phyloP scores from a whole-genome alignment of 2,113 vertebrate species.

The Zingel zingel region DNA sequence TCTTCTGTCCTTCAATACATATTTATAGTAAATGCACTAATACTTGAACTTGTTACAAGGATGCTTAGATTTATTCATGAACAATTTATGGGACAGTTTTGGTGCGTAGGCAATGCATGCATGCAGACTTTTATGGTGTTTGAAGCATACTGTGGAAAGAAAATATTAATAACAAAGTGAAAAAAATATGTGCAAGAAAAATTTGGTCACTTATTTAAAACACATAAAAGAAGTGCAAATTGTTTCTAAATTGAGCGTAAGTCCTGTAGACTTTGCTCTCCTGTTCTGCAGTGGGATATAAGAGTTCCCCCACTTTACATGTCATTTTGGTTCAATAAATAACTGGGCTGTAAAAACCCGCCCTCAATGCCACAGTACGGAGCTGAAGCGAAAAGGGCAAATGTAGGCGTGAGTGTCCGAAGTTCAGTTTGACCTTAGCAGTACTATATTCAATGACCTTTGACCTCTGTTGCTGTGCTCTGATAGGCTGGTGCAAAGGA shows the following conservation, averaged over 20 bases:
- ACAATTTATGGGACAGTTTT: background rate
- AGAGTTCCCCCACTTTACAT: constrained; percentile 12
- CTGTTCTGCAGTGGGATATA: background rate
- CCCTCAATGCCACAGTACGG: constrained; percentile 16
- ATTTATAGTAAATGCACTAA: constrained; percentile 49
- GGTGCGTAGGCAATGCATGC: background rate
- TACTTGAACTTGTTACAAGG: constrained; percentile 26
- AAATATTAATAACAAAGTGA: background rate
- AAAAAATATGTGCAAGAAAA: constrained; percentile 1
- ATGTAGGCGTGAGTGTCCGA: constrained; percentile 17
- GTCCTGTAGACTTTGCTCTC: constrained; percentile 54
- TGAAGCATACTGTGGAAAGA: background rate
- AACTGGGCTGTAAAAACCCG: constrained; percentile 55
- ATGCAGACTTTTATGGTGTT: background rate
- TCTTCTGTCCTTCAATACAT: constrained; percentile 35
- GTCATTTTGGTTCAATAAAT: constrained; percentile 76
- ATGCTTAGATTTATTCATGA: constrained; percentile 1
- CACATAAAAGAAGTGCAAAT: background rate
- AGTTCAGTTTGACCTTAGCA: background rate
- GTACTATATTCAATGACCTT: constrained; percentile 7
- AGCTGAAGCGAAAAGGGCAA: constrained; percentile 13
- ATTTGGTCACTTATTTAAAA: constrained; percentile 48
- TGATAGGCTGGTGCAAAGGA: constrained; percentile 75
- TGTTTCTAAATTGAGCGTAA: constrained; percentile 5
- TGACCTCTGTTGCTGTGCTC: constrained; percentile 42